Evolutionary conservation across 1,140 invertebrate genomes (phyloP).

Genomic region (Watersipora subatra): DNA sequence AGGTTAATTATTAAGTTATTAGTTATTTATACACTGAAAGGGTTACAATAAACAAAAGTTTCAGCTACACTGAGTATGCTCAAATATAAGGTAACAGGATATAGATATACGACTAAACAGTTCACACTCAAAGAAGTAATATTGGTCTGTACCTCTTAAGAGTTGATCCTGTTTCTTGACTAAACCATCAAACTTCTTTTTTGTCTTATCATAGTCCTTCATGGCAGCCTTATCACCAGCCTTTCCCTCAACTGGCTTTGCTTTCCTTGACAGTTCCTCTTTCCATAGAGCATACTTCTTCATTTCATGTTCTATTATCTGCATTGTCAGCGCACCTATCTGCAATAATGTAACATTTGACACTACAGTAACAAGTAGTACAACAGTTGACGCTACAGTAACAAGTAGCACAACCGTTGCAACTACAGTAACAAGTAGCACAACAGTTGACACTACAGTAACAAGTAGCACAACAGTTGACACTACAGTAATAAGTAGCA

Average conservation of each 20-base stretch:
- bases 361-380: neutral
- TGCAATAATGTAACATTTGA: too few relatives aligned
- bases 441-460: neutral
- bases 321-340: conserved; percentile 79
- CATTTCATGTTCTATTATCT: conserved; percentile 85
- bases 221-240: conserved; percentile 45
- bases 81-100: too few relatives aligned
- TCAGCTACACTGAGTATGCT: too few relatives aligned
- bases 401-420: too few relatives aligned
- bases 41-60: too few relatives aligned
- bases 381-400: neutral
- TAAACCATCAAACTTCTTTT: conserved; percentile 60
- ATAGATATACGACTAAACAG: too few relatives aligned
- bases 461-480: too few relatives aligned
- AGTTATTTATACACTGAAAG: too few relatives aligned
- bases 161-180: conserved; percentile 85
- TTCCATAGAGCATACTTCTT: conserved; percentile 83
- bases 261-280: conserved; percentile 62
- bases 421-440: neutral
- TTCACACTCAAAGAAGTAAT: too few relatives aligned
- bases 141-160: conserved; percentile 53
- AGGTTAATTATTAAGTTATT: too few relatives aligned
- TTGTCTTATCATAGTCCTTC: conserved; percentile 65
- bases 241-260: conserved; percentile 23
- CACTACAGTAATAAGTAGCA: neutral